Evolutionary conservation across 2,888 invertebrate species (phyloP), one percentile per base, ranked within the genome.

Genomic region (Drosophila leonis): DNA sequence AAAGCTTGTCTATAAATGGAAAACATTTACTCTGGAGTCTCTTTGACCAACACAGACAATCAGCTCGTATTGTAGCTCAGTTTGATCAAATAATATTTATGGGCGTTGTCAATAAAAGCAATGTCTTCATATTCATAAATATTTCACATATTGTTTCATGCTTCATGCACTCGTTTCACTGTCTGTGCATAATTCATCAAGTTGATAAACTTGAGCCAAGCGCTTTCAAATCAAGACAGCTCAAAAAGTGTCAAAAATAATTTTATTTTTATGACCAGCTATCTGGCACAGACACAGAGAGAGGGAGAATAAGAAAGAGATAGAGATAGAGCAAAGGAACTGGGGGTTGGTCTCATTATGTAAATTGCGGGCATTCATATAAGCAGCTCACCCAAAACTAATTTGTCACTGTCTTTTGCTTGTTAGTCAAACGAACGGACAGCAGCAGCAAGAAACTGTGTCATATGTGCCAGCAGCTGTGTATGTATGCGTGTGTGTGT

Each of bases 341-440:
- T 76, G 37, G 2, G 12, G 59, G 29, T 12, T 46, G 65, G 54
- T 69, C 78, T 87, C 89, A 87, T 90, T 87, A 90, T 88, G 89
- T 81, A 87, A 90, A 88, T 90, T 88, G 82, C 87, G 81, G 72
- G 82, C 90, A 88, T 84, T 82, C 84, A 82, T 88, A 88, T 87
- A 88, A 87, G 86, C 83, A 88, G 90, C 89, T 86, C 81, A 76
- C 82, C 82, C 90, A 88, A 81, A 87, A 88, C 86, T 88, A 88
- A 87, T 87, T 87, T 87, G 86, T 87, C 90, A 87, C 89, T 90
- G 86, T 87, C 86, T 83, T 85, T 75, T 69, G 83, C 89, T 87
- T 88, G 89, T 87, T 90, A 90, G 90, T 83, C 83, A 86, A 86
- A 88, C 83, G 80, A 70, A 71, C 51, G 69, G 46, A 56, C 63